These are phyloP conservation scores for Zaprionus ornatus DNA, from an alignment of 1,140 invertebrate genomes.

Conservation along the genomic window DNA sequence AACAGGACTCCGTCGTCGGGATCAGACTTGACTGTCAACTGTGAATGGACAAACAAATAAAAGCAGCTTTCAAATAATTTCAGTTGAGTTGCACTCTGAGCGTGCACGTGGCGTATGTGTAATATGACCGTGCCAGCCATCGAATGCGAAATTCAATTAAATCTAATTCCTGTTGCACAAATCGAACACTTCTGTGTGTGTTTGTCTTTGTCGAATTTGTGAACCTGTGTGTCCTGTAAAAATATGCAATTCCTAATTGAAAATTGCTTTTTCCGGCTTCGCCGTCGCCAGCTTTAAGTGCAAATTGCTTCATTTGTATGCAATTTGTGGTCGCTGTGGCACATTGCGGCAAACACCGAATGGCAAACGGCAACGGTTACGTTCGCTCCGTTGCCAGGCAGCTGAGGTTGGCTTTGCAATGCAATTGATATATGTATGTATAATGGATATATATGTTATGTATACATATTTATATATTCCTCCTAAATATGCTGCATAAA, in stretches of 20 bases:
- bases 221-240: conserved; percentile 45
- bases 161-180: conserved; percentile 32
- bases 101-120: conserved; percentile 51
- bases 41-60: conserved; percentile 22
- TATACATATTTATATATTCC: conserved; percentile 40
- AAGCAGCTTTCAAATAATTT: conserved; percentile 30
- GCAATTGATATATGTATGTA: neutral
- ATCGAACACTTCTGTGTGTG: neutral
- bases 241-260: conserved; percentile 72
- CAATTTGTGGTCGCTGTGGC: conserved; percentile 55
- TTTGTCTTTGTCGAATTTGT: conserved; percentile 22
- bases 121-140: conserved; percentile 53
- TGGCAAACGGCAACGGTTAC: conserved; percentile 15
- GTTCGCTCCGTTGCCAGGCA: conserved; percentile 30
- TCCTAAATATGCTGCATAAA: conserved; percentile 16
- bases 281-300: conserved; percentile 49
- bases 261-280: conserved; percentile 51
- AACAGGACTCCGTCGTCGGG: conserved; percentile 43
- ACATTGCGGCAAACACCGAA: conserved; percentile 29
- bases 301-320: conserved; percentile 73
- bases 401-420: neutral
- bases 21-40: conserved; percentile 12
- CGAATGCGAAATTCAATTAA: conserved; percentile 56
- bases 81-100: conserved; percentile 16
- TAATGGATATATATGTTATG: neutral